Conservation (phyloP, 2,888 invertebrate genomes). For the Cybosia mesomella region DNA sequence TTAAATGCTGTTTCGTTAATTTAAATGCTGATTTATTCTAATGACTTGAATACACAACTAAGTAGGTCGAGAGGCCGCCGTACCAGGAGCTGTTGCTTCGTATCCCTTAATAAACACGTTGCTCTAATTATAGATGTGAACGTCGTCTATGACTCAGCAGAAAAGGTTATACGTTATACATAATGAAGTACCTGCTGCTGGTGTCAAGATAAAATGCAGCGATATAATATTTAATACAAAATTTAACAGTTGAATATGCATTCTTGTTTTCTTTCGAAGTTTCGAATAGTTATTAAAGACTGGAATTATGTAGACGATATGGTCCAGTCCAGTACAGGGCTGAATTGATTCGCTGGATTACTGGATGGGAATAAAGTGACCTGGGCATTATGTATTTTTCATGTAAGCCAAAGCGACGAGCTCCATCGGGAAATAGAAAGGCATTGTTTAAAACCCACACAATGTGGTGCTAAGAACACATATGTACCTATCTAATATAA, state of each 20-base stretch:
- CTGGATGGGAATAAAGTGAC: too few species aligned
- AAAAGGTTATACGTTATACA: slow-evolving; percentile 50
- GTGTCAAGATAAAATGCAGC: slow-evolving; percentile 50
- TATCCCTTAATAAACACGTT: slow-evolving; percentile 71
- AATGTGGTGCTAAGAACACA: slow-evolving; percentile 61
- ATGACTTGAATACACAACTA: slow-evolving; percentile 49
- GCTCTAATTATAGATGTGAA: slow-evolving; percentile 67
- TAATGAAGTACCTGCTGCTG: slow-evolving; percentile 46
- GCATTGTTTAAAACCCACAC: slow-evolving; percentile 69
- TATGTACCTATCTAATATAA: too few species aligned
- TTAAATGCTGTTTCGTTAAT: slow-evolving; percentile 27
- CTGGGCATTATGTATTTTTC: too few species aligned
- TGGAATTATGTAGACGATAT: too few species aligned
- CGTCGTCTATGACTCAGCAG: slow-evolving; percentile 49
- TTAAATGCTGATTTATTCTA: slow-evolving; percentile 36
- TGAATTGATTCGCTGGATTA: too few species aligned
- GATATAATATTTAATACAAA: too few species aligned
- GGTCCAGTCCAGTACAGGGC: too few species aligned
- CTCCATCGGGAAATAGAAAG: slow-evolving; percentile 66
- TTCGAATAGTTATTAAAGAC: too few species aligned
- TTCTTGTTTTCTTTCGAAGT: too few species aligned
- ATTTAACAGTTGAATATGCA: too few species aligned
- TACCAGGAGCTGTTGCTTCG: slow-evolving; percentile 60
- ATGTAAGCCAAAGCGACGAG: slow-evolving; percentile 51
- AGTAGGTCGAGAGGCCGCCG: slow-evolving; percentile 71